phyloP scores from a whole-genome alignment of 1,140 invertebrate species.

The Drosophila murphyi region DNA sequence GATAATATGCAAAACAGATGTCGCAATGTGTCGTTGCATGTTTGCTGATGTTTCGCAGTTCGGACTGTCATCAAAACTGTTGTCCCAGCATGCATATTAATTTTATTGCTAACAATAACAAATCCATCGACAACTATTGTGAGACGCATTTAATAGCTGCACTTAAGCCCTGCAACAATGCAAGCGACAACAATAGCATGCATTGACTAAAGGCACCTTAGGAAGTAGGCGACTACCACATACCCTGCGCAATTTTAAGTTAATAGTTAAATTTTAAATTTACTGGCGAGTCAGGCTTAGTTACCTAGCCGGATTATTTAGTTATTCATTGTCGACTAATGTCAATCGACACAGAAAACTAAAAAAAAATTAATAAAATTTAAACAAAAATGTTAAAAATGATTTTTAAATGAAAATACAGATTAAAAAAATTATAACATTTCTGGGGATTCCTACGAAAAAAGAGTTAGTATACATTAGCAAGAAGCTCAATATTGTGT shows the following conservation, averaged over 20 bases:
- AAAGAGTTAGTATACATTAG: too few relatives aligned
- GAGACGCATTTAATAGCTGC: conserved; percentile 70
- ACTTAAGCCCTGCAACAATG: conserved; percentile 60
- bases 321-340: too few relatives aligned
- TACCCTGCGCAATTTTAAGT: background rate
- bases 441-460: too few relatives aligned
- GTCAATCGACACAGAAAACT: too few relatives aligned
- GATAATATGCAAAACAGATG: conserved; percentile 75
- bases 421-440: too few relatives aligned
- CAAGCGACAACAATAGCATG: conserved; percentile 19
- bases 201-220: background rate
- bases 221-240: conserved; percentile 2
- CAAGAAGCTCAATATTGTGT: too few relatives aligned
- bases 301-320: too few relatives aligned
- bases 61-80: conserved; percentile 68
- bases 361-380: too few relatives aligned
- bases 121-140: conserved; percentile 77
- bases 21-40: conserved; percentile 37
- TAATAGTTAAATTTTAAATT: too few relatives aligned
- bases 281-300: too few relatives aligned
- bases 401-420: too few relatives aligned
- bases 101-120: conserved; percentile 79
- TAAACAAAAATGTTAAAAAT: background rate
- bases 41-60: conserved; percentile 44
- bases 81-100: conserved; percentile 71